These are phyloP conservation scores for Pelobates cultripes DNA, from an alignment of 2,797 vertebrate species.

Conservation along the genomic window DNA sequence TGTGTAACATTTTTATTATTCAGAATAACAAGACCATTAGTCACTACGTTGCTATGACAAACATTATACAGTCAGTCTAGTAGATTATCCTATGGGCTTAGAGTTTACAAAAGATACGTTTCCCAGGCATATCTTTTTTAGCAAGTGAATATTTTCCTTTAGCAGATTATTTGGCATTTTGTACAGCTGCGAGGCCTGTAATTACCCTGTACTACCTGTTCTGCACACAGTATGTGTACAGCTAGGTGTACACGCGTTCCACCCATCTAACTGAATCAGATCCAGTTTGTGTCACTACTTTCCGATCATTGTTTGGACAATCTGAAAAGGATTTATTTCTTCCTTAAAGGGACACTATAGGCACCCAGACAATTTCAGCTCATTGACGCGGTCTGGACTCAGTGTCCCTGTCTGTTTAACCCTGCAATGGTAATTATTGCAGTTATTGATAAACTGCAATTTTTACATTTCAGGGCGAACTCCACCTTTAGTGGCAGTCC, in stretches of 20 bases:
- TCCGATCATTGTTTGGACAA: not conserved
- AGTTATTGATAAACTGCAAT: no score
- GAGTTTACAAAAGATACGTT: not conserved
- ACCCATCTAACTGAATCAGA: not conserved
- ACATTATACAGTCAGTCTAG: slow-evolving; percentile 4
- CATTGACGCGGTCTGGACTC: no score
- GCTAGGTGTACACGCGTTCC: not conserved
- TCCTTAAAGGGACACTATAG: no score
- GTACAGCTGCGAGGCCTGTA: not conserved
- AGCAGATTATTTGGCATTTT: slow-evolving; percentile 6
- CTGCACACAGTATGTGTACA: not conserved
- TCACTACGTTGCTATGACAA: slow-evolving; percentile 1
- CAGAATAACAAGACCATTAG: not conserved
- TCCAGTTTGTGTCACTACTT: not conserved
- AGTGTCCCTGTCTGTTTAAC: no score
- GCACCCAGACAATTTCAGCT: no score
- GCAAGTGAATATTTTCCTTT: not conserved
- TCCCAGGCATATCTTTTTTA: not conserved
- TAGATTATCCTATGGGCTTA: slow-evolving; percentile 7
- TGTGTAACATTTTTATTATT: not conserved
- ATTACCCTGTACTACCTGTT: not conserved
- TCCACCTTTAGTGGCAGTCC: no score
- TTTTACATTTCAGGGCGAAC: no score
- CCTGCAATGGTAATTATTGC: no score
- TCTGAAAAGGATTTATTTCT: no score